Evolutionary conservation across 2,888 invertebrate genomes (phyloP).

Genomic region (Rhagonycha fulva): DNA sequence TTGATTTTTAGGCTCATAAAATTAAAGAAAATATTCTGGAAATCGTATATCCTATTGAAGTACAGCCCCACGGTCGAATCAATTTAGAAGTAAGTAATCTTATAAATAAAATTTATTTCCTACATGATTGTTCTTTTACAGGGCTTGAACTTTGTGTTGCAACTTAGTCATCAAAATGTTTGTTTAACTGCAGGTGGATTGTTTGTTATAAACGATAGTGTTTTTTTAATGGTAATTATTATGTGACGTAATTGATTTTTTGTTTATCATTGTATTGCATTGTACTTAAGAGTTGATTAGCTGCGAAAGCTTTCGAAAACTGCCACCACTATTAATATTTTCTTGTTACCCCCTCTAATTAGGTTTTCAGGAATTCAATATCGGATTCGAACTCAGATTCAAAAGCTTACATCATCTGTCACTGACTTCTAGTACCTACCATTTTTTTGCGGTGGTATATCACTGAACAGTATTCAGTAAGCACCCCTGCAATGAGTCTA

Average conservation of each 20-base stretch:
- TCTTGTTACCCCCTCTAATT: too few relatives aligned
- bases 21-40: conserved; percentile 1
- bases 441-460: too few relatives aligned
- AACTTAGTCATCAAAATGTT: conserved; percentile 15
- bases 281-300: too few relatives aligned
- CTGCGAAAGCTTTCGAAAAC: too few relatives aligned
- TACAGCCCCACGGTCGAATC: not conserved
- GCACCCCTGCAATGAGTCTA: too few relatives aligned
- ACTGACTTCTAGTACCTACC: too few relatives aligned
- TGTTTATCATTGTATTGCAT: too few relatives aligned
- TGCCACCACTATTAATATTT: too few relatives aligned
- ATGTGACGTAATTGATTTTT: not conserved
- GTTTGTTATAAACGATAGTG: conserved; percentile 15
- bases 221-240: conserved; percentile 8
- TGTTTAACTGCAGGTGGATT: conserved; percentile 16
- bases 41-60: not conserved
- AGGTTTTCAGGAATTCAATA: too few relatives aligned
- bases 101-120: not conserved
- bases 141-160: conserved; percentile 5
- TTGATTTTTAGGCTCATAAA: conserved; percentile 8
- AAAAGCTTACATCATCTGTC: too few relatives aligned
- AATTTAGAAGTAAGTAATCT: not conserved
- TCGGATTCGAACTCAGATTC: too few relatives aligned
- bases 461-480: too few relatives aligned
- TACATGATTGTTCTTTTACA: not conserved